Evolutionary conservation across 2,888 invertebrate species (phyloP), one percentile per base, ranked within the genome.

Genomic region (Sepioteuthis lessoniana): DNA sequence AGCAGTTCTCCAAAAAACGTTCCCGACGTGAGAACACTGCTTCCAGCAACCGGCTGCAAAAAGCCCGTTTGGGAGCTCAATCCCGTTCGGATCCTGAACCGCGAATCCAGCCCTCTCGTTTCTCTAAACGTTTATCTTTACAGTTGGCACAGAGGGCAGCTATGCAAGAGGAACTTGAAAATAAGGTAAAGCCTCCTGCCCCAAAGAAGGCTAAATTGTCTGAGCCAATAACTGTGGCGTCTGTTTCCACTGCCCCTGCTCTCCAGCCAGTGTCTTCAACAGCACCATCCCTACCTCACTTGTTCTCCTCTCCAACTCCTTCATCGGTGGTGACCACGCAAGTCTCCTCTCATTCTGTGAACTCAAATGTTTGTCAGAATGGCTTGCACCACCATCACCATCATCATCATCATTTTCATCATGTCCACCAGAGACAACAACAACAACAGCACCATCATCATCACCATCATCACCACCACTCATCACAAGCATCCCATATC

Each of bases 341-440:
- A 94, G 95, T 94, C 90, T 95, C 76, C 95, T 95, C 94, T 94
- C 95, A 94, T 19, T 95, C 94, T 91, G 94, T 94, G 94, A 94
- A 95, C 94, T 94, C 94, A 93, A 92, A 50, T 95, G 94, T 76
- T 95, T 94, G 94, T 95, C 95, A 76, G 35, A 76, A 76, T 35
- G 76, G 76, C 35, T 4, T 76, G 76, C n/a, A 76, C n/a, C 76
- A 76, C n/a, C 76, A 76, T 16, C 76, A 76, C n/a, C 76, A 76
- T 25, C 76, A 76, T 76, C 76, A 76, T 13, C 76, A 76, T n/a
- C 16, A 76, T 35, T 76, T 76, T n/a, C 76, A 13, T 76, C 76
- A 76, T 35, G n/a, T 76, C 76, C 76, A 76, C 13, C 76, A 76
- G 35, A n/a, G 76, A n/a, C n/a, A n/a, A 19, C 76, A 76, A 13